Percentiles rank a stretch among this genome's conserved stretches.
phyloP scores from a whole-genome alignment of 2,113 vertebrate genomes.

The Colossoma macropomum region DNA sequence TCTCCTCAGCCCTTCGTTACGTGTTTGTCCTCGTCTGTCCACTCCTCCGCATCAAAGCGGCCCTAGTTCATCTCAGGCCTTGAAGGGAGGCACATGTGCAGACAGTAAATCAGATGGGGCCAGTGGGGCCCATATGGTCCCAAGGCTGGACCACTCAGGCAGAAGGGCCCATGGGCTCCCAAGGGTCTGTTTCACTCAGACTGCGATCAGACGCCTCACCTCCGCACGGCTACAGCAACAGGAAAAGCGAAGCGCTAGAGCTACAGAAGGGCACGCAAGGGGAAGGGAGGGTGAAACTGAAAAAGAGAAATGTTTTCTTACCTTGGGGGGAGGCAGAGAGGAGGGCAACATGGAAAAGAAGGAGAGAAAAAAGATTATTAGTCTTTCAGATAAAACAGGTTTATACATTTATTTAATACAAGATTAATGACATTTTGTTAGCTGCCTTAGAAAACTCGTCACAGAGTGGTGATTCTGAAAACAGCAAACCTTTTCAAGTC shows the following conservation, averaged over 20 bases:
- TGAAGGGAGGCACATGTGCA: constrained; percentile 18
- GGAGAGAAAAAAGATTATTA: background rate
- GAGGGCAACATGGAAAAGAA: background rate
- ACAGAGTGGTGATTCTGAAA: too few species aligned
- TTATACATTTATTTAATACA: too few species aligned
- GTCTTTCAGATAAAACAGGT: constrained; percentile 2
- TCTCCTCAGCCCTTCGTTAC: background rate
- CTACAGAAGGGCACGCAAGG: background rate
- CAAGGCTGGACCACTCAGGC: constrained; percentile 31
- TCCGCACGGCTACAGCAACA: background rate
- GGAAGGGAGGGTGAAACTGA: background rate
- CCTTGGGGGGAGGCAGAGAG: constrained; percentile 9
- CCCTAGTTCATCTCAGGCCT: constrained; percentile 20
- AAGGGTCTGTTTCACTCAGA: constrained; percentile 33
- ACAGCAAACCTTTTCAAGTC: too few species aligned
- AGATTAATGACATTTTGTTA: too few species aligned
- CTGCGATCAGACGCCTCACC: constrained; percentile 35
- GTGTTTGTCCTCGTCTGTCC: background rate
- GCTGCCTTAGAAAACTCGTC: too few species aligned
- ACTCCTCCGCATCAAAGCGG: constrained; percentile 32
- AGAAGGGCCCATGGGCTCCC: constrained; percentile 24
- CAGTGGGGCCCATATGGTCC: constrained; percentile 28
- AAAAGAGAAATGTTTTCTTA: constrained; percentile 26
- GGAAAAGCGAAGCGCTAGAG: background rate
- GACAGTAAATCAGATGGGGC: constrained; percentile 19